Base-by-base conservation (phyloP, 92 coral and sea anemone genomes). In the Palythoa grandiflora region DNA sequence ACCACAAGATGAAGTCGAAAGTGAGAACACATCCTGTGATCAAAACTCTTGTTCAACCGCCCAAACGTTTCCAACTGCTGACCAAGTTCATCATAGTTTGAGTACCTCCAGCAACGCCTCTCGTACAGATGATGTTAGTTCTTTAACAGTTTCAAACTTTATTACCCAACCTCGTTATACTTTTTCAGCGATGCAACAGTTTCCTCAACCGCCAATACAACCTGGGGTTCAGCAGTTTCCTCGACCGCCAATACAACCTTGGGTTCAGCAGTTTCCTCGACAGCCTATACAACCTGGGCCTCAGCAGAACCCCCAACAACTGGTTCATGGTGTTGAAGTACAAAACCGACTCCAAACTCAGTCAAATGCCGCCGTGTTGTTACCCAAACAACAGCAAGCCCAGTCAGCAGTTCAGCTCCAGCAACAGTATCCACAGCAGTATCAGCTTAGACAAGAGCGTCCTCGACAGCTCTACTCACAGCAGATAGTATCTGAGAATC, bases 371-470 rank as follows among this genome's bases (percentile, higher is more conserved):
- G 19, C 78, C 38, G 11, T 38, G n/a, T 44, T 73, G 48, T n/a
- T 19, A 16, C 78, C 6, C 14, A 38, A n/a, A 71, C 73, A 68
- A 68, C 38, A 68, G 35, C 73, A 19, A 68, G 6, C 20, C 2
- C 35, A n/a, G 35, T 35, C n/a, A 9, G 12, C n/a, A 19, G 3
- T 6, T 9, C 77, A 38, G 54, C 54, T 35, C 8, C 76, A 71
- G 15, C 76, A 71, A 11, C 50, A 38, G 76, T n/a, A 17, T 48
- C 79, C 53, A 50, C 79, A 75, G 36, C 79, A 16, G 36, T 19
- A 13, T 13, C 66, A 11, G 47, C 38, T 47, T 19, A 1, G 17
- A 17, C 59, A 5, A 17, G 9, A 17, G 14, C 38, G 15, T 47
- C 59, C 44, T n/a, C 79, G n/a, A 17, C 79, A 75, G 38, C n/a